Evolutionary conservation across 2,888 invertebrate species (phyloP).

Genomic region (Dichetophora obliterata): DNA sequence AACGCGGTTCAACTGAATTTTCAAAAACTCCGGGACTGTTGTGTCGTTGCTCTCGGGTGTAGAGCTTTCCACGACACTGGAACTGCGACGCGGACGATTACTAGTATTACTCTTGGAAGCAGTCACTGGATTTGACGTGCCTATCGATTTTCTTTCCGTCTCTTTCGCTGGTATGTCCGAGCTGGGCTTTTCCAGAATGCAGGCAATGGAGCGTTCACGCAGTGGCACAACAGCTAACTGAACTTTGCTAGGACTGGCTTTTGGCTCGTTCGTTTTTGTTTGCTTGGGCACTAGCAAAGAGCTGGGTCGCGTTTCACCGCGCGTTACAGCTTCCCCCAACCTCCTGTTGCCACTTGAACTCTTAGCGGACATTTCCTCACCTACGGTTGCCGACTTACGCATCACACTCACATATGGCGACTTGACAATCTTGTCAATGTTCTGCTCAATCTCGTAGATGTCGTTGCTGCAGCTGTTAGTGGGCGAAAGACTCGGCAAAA

Average conservation of each 20-base stretch:
- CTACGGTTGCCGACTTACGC: conserved; percentile 58
- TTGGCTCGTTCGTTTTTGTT: neutral
- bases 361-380: conserved; percentile 45
- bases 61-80: conserved; percentile 53
- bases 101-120: conserved; percentile 46
- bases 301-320: neutral
- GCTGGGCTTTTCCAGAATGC: neutral
- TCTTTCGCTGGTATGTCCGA: neutral
- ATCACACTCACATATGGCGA: conserved; percentile 66
- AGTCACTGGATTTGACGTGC: neutral
- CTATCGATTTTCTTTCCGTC: neutral
- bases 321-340: neutral
- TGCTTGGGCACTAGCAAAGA: neutral
- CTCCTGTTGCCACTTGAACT: conserved; percentile 6
- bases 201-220: neutral
- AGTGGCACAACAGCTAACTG: no score
- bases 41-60: conserved; percentile 63
- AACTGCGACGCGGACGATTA: conserved; percentile 56
- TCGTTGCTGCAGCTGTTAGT: conserved; percentile 50
- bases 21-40: conserved; percentile 77
- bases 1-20: conserved; percentile 79
- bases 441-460: conserved; percentile 66
- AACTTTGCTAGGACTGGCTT: no score
- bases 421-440: conserved; percentile 65
- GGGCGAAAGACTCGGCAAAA: conserved; percentile 47